Base-by-base conservation (phyloP, 2,888 invertebrate genomes). In the Lepidochrysops patricia region DNA sequence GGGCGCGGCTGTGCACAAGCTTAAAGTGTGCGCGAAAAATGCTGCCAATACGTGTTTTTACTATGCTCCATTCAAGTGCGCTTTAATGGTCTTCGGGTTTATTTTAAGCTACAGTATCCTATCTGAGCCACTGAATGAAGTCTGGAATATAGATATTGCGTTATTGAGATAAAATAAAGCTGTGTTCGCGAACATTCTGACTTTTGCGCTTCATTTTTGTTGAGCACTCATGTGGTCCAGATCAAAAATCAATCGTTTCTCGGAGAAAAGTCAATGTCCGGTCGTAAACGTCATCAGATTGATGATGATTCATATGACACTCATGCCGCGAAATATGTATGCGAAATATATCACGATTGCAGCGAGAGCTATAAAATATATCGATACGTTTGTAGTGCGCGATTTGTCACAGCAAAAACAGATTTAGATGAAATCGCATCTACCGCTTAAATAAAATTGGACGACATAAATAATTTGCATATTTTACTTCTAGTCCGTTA, bases 11-110 rank as follows among this genome's bases (percentile, higher is more conserved):
- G 54, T 15, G 54, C 27, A 29, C 54, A 12, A 32, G 29, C 54
- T 54, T 32, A 32, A 54, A 54, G 54, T 54, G 54, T 19, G 54
- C 54, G 29, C 15, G 54, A 32, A 54, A 54, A 54, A 54, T 32
- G 27, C 27, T 15, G 29, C 54, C 54, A 54, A 54, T 54, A 54
- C 54, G 29, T 54, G 54, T 54, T 32, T 52, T 29, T 32, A 52
- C 54, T 54, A 32, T 19, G 32, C 54, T 19, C 54, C 27, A 19
- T 32, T 32, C 54, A 32, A 54, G 54, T 9, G 29, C 13, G 32
- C 19, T 32, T 32, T 54, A 54, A 29, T 54, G 29, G 54, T 29
- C 52, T 52, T 4, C 1, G 7, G 29, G 52, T 27, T 52, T 52
- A 15, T 29, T 26, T 13, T 26, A 50, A 26, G n/a, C 49, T 25